These are phyloP conservation scores for Delia radicum DNA, from an alignment of 1,140 invertebrate species.

Conservation along the genomic window DNA sequence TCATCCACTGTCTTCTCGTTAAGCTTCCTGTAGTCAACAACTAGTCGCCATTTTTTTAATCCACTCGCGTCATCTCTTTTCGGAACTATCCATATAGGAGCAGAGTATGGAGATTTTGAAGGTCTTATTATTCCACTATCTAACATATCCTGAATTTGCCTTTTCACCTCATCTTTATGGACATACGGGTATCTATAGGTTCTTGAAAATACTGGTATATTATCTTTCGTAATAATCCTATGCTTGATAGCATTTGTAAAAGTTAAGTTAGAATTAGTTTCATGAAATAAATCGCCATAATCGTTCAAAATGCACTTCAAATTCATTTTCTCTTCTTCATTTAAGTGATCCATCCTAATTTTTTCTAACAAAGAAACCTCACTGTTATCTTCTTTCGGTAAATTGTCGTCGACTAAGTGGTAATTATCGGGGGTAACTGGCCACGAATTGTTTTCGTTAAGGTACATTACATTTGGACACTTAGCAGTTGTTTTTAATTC, in stretches of 20 bases:
- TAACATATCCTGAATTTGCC: not conserved
- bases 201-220: not conserved
- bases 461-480: not conserved
- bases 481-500: not conserved
- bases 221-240: not conserved
- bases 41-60: constrained; percentile 43
- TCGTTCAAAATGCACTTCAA: not conserved
- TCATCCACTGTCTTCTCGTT: constrained; percentile 49
- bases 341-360: not conserved
- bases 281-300: not conserved
- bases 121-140: not conserved
- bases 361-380: not conserved
- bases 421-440: not conserved
- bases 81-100: not conserved
- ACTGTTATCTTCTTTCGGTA: not conserved
- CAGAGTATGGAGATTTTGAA: not conserved
- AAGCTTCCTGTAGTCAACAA: constrained; percentile 48
- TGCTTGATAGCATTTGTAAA: not conserved
- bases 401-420: not conserved
- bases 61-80: not conserved
- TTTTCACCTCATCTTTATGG: not conserved
- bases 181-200: not conserved
- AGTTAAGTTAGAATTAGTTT: not conserved
- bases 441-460: not conserved
- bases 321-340: not conserved